These are phyloP conservation scores for Danio rerio DNA, from an alignment of 2,113 vertebrate species.

Conservation along the genomic window GRCz12tu NC_133190.1:46030501-46031000, in stretches of 20 bases:
- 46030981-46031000: too few relatives aligned
- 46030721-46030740: slow-evolving; percentile 75
- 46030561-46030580: background rate
- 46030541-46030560: background rate
- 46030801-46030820: too few relatives aligned
- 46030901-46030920: too few relatives aligned
- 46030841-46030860: too few relatives aligned
- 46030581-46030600: background rate
- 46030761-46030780: background rate
- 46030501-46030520: too few relatives aligned
- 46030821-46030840: too few relatives aligned
- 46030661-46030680: slow-evolving; percentile 70
- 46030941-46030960: too few relatives aligned
- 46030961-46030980: too few relatives aligned
- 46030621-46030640: slow-evolving; percentile 70
- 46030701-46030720: slow-evolving; percentile 64
- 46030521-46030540: background rate
- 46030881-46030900: too few relatives aligned
- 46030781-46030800: background rate
- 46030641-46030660: slow-evolving; percentile 63
- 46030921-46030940: too few relatives aligned
- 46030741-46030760: slow-evolving; percentile 58
- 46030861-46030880: too few relatives aligned
- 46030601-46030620: slow-evolving; percentile 77
- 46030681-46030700: slow-evolving; percentile 67